Evolutionary conservation across 2,797 vertebrate species (phyloP).

Genomic region (Chloroceryle inda): DNA sequence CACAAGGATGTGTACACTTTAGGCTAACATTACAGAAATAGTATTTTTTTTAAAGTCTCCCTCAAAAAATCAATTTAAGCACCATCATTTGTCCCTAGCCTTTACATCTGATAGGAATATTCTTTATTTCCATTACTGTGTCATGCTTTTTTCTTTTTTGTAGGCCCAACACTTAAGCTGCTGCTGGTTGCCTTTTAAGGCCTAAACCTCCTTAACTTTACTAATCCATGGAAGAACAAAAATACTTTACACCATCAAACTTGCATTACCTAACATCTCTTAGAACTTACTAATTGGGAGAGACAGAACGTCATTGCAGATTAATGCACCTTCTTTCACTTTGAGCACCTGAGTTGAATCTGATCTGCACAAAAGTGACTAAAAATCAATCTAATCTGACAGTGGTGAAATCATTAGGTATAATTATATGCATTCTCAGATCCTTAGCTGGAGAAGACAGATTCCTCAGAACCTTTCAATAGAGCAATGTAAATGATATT

Average conservation of each 20-base stretch:
- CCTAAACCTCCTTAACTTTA: background rate
- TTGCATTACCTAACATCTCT: background rate
- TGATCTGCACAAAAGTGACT: constrained; percentile 53
- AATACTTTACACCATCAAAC: constrained; percentile 10
- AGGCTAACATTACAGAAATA: background rate
- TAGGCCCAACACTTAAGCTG: background rate
- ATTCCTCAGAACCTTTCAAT: background rate
- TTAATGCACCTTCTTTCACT: constrained; percentile 59
- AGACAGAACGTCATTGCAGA: constrained; percentile 57
- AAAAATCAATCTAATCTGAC: constrained; percentile 72
- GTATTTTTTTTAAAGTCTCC: background rate
- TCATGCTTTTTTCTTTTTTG: background rate
- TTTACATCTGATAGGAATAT: background rate
- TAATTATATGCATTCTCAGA: constrained; percentile 42
- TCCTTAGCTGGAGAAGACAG: background rate
- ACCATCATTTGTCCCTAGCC: background rate
- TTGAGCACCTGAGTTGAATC: constrained; percentile 64
- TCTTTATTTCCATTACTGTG: background rate
- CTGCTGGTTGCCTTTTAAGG: background rate
- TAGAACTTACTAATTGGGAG: constrained; percentile 46
- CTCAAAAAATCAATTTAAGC: background rate
- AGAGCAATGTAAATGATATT: background rate
- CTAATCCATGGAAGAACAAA: background rate
- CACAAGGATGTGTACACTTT: background rate
- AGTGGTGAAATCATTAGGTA: constrained; percentile 58